A percentile compares a stretch with the other conserved stretches of the same genome.
phyloP scores from a whole-genome alignment of 1,140 invertebrate genomes.

The Kradibia gibbosae region DNA sequence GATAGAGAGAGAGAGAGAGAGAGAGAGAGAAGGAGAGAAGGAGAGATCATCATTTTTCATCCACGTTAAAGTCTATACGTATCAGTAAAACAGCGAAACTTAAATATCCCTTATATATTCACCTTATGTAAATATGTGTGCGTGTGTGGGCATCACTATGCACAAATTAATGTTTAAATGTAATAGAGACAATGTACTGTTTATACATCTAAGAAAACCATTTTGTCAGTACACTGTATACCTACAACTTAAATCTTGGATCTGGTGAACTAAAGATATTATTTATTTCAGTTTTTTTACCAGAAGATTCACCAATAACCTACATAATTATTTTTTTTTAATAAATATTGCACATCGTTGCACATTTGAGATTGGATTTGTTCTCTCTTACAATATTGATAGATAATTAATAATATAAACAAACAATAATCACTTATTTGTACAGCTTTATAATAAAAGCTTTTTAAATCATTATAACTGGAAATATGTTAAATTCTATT shows the following conservation, averaged over 20 bases:
- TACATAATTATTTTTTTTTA: slow-evolving; percentile 16
- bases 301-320: not conserved
- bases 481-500: not conserved
- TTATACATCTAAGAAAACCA: not conserved
- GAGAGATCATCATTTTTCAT: too few species aligned
- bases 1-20: too few species aligned
- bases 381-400: not conserved
- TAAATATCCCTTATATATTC: too few species aligned
- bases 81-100: too few species aligned
- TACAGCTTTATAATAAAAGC: not conserved
- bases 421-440: not conserved
- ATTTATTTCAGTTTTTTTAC: slow-evolving; percentile 2
- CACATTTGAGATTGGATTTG: not conserved
- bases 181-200: not conserved
- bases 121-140: not conserved
- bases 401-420: not conserved
- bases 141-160: not conserved
- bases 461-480: not conserved
- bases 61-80: too few species aligned
- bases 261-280: slow-evolving; percentile 37
- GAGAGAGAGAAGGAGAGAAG: too few species aligned
- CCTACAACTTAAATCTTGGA: slow-evolving; percentile 25
- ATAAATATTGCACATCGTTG: slow-evolving; percentile 9
- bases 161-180: not conserved
- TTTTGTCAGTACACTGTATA: slow-evolving; percentile 19